A percentile compares a stretch with the other conserved stretches of the same genome.
Conservation (phyloP, 2,113 vertebrate genomes). For the Ptilorrhoa leucosticta region DNA sequence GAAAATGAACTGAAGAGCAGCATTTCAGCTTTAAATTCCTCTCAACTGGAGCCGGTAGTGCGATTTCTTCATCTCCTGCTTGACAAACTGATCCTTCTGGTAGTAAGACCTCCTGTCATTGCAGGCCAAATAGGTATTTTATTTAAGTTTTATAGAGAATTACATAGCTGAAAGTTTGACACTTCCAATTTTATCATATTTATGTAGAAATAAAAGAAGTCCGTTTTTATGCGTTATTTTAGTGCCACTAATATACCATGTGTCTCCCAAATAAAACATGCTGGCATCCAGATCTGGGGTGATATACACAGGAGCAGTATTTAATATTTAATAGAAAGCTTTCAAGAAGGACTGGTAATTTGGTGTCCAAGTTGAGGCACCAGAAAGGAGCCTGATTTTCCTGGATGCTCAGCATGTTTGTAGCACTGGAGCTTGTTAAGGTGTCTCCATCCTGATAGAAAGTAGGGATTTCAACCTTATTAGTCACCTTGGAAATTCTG, state of each 20-base stretch:
- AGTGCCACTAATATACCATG: background rate
- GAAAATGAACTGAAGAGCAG: slow-evolving; percentile 95
- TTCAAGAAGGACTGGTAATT: background rate
- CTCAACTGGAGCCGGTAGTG: slow-evolving; percentile 94
- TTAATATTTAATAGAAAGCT: background rate
- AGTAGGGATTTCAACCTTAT: background rate
- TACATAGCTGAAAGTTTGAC: slow-evolving; percentile 32
- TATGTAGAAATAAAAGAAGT: slow-evolving; percentile 45
- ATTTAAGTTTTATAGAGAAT: slow-evolving; percentile 55
- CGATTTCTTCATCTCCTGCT: slow-evolving; percentile 97
- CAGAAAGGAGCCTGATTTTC: background rate
- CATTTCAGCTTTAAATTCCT: slow-evolving; percentile 90
- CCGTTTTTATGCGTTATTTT: slow-evolving; percentile 27
- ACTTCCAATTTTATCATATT: slow-evolving; percentile 36
- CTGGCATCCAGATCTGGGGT: background rate
- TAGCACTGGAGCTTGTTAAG: background rate
- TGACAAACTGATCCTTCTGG: slow-evolving; percentile 94
- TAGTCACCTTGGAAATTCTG: background rate
- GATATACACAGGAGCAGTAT: background rate
- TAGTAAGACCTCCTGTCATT: slow-evolving; percentile 95
- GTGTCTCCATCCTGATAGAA: background rate
- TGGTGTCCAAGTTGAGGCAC: background rate
- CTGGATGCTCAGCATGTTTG: background rate
- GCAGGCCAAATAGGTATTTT: slow-evolving; percentile 95
- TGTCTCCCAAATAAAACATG: slow-evolving; percentile 43